These are phyloP conservation scores for Ormyrus nitidulus DNA, from an alignment of 2,888 invertebrate species.

Conservation along the genomic window DNA sequence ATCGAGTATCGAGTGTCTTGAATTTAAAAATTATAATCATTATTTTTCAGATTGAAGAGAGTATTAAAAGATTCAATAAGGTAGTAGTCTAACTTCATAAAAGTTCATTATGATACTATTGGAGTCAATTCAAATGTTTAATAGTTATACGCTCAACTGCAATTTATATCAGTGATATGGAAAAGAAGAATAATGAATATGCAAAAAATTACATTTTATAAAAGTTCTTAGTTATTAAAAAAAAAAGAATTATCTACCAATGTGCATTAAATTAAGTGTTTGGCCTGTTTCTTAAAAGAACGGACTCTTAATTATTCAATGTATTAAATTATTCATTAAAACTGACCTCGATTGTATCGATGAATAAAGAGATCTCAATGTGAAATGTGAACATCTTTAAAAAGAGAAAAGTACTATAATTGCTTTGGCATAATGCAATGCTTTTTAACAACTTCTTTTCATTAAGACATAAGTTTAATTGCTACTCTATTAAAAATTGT, in stretches of 20 bases:
- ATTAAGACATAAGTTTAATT: no score
- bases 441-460: no score
- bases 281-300: not conserved
- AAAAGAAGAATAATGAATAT: conserved; percentile 22
- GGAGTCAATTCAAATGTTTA: not conserved
- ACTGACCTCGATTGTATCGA: not conserved
- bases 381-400: conserved; percentile 6
- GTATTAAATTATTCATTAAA: conserved; percentile 15
- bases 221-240: conserved; percentile 10
- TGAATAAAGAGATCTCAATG: conserved; percentile 1
- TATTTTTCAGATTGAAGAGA: no score
- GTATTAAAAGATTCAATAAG: not conserved
- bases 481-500: no score
- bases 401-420: not conserved
- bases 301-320: not conserved
- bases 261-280: conserved; percentile 3
- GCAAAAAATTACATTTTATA: not conserved
- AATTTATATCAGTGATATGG: not conserved
- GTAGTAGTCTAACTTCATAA: not conserved
- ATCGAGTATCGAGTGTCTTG: no score
- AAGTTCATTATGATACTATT: not conserved
- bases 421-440: no score
- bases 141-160: conserved; percentile 4
- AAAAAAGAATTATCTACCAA: not conserved
- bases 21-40: no score